Evolutionary conservation across 1,140 invertebrate genomes (phyloP).

Genomic region (Aphidius ervi): DNA sequence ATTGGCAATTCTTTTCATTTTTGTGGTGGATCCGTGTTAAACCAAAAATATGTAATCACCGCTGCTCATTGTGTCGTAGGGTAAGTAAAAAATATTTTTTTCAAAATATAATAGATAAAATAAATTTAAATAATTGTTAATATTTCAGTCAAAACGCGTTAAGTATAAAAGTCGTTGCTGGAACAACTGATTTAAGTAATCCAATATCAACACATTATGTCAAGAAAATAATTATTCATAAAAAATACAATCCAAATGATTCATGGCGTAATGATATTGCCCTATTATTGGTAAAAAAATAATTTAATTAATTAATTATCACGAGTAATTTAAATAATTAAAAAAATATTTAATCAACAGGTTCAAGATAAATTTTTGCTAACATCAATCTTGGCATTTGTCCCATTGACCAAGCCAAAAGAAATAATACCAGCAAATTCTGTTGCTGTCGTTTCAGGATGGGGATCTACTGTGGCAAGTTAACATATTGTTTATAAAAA

Average conservation of each 20-base stretch:
- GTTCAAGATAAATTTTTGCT: slow-evolving; percentile 16
- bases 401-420: slow-evolving; percentile 16
- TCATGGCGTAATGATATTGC: slow-evolving; percentile 25
- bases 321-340: too few relatives aligned
- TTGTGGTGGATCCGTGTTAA: slow-evolving; percentile 55
- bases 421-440: slow-evolving; percentile 8
- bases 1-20: slow-evolving; percentile 25
- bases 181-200: slow-evolving; percentile 16
- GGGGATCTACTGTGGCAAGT: slow-evolving; percentile 28
- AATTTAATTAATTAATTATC: too few relatives aligned
- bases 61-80: slow-evolving; percentile 51
- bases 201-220: slow-evolving; percentile 11
- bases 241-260: slow-evolving; percentile 14
- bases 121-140: not conserved
- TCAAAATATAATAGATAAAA: slow-evolving; percentile 13
- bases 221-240: slow-evolving; percentile 17
- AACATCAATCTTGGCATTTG: slow-evolving; percentile 3
- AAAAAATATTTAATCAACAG: not conserved
- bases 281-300: slow-evolving; percentile 1
- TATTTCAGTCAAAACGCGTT: not conserved
- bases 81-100: slow-evolving; percentile 4
- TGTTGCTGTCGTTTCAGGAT: slow-evolving; percentile 28
- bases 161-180: slow-evolving; percentile 17
- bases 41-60: slow-evolving; percentile 48
- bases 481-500: not conserved